Evolutionary conservation across 37 sponge, comb jelly and placozoan genomes (phyloP), one percentile per base, ranked within the genome.

Genomic region (Geodia barretti): DNA sequence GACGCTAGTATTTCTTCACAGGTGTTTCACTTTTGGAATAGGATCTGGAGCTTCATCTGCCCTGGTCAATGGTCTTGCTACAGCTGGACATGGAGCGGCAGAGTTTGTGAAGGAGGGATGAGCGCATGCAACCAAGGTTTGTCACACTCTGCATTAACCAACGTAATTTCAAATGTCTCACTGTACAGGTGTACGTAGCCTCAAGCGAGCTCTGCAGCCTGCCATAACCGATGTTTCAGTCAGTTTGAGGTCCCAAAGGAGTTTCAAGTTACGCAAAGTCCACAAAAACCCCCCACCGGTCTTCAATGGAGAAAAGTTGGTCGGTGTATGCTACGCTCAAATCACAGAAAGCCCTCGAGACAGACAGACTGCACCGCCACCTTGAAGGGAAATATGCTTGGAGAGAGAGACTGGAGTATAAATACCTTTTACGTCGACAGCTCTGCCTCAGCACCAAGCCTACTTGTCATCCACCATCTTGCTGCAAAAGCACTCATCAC

Each of bases 21-120:
- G 84, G 77, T 84, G 84, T 47, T 92, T 87, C 39, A 77, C 87
- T 24, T 77, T 91, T 73, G 92, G 92, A 21, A 81, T 91, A 20
- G 92, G 92, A 8, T 64, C 77, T 32, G 92, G 87, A 19, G 92
- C 79, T 5, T 91, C 92, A 19, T 70, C 78, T 30, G 83, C 61
- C 37, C 70, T 91, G 39, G 92, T 91, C 17, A 72, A 91, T 23
- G 92, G 92, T 3, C 37, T 91, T 23, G 92, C 87, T 1, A 24
- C 63, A 14, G 83, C 84, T 60, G 92, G 92, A 23, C 73, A 83
- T 62, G 92, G 92, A 14, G 72, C 82, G 19, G 83, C 83, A 37
- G 81, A 80, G 61, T 90, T 90, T 61, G 74, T 82, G 64, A 73
- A 74, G 64, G 74, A 73, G 60, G 83, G 83, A 68, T 62, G 83